Percentiles rank a stretch among this genome's conserved stretches.
phyloP scores from a whole-genome alignment of 2,888 invertebrate genomes.

The Apomyelois bistriatella region DNA sequence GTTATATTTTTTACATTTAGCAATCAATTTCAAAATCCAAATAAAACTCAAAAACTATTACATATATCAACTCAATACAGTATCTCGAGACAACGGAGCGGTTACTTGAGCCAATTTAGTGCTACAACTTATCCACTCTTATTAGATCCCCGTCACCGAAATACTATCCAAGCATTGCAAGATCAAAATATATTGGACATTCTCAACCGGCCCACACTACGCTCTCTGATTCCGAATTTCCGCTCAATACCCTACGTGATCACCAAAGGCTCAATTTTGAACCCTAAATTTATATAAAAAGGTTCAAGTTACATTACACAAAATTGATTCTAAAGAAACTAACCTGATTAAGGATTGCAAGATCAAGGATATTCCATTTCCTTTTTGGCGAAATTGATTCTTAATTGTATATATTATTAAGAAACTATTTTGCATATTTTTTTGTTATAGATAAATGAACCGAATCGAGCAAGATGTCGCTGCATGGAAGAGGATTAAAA shows the following conservation, averaged over 20 bases:
- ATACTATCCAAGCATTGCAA: conserved; percentile 34
- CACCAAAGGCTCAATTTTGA: conserved; percentile 33
- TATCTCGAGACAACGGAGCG: conserved; percentile 55
- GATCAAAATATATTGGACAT: conserved; percentile 49
- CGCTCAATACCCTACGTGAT: conserved; percentile 62
- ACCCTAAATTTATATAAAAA: conserved; percentile 29
- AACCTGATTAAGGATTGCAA: conserved; percentile 2
- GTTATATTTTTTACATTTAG: no score
- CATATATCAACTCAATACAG: conserved; percentile 48
- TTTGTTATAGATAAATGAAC: conserved; percentile 69
- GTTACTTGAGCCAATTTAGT: conserved; percentile 76
- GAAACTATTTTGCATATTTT: not conserved
- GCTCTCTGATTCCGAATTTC: conserved; percentile 71
- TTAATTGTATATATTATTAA: not conserved
- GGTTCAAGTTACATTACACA: conserved; percentile 11
- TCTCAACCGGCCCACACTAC: conserved; percentile 56
- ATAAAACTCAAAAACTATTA: conserved; percentile 28
- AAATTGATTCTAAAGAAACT: not conserved
- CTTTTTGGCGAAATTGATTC: conserved; percentile 1
- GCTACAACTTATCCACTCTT: conserved; percentile 45
- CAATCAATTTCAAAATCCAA: conserved; percentile 5
- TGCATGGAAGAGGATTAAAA: conserved; percentile 60
- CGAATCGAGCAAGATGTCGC: conserved; percentile 56
- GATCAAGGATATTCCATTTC: conserved; percentile 5
- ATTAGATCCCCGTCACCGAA: conserved; percentile 38